phyloP scores from a whole-genome alignment of 2,113 vertebrate genomes.

The Odocoileus virginianus region DNA sequence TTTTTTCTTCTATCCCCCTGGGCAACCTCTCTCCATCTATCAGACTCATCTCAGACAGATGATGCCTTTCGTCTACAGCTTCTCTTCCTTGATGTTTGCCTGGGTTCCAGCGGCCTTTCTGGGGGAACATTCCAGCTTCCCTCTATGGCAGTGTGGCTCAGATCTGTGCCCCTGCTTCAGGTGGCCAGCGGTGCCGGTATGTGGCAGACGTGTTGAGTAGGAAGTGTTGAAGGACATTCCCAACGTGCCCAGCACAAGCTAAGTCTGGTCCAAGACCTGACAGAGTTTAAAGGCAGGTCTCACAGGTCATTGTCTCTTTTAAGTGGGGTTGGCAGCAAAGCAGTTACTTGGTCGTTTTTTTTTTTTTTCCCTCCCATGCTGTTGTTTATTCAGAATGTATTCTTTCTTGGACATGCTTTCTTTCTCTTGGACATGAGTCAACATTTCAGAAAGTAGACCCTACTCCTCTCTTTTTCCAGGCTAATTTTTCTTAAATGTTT shows the following conservation, averaged over 20 bases:
- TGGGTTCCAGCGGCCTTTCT: neutral
- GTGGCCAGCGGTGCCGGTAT: neutral
- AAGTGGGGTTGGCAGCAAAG: neutral
- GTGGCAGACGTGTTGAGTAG: neutral
- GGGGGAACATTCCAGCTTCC: neutral
- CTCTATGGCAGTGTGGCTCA: too few relatives aligned
- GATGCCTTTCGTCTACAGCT: neutral
- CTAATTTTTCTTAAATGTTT: neutral
- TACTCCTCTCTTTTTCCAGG: neutral
- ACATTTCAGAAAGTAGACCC: neutral
- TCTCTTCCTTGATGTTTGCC: neutral
- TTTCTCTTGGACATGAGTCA: neutral
- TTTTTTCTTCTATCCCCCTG: neutral
- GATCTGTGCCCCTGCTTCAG: neutral
- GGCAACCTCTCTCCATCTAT: neutral
- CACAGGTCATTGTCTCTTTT: neutral
- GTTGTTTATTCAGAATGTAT: neutral
- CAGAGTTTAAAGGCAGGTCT: neutral
- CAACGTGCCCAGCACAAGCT: neutral
- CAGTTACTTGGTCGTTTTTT: accelerated
- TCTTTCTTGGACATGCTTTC: neutral
- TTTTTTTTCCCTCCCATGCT: neutral
- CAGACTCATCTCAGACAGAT: neutral
- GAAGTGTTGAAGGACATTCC: neutral
- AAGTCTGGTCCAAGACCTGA: neutral